Evolutionary conservation across 1,140 invertebrate genomes (phyloP).

Genomic region (Atopsyche davidsoni): DNA sequence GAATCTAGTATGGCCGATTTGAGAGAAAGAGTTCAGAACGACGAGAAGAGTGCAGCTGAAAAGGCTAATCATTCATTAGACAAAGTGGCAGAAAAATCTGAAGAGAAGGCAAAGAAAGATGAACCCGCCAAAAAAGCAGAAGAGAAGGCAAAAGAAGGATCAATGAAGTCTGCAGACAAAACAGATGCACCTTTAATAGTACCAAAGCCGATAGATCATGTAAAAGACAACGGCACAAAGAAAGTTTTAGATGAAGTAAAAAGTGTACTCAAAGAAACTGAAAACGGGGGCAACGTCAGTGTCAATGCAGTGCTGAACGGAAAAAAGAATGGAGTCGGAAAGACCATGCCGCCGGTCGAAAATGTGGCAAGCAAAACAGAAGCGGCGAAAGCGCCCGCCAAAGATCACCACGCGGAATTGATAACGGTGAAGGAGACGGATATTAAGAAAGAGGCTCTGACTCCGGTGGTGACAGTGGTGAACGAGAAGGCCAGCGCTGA

Average conservation of each 20-base stretch:
- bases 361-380: constrained; percentile 16
- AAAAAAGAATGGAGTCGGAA: constrained; percentile 20
- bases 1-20: constrained; percentile 26
- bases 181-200: constrained; percentile 41
- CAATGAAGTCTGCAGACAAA: constrained; percentile 34
- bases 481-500: constrained; percentile 38
- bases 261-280: constrained; percentile 24
- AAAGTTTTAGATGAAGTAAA: constrained; percentile 34
- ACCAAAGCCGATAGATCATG: constrained; percentile 36
- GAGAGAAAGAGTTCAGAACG: constrained; percentile 23
- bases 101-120: constrained; percentile 25
- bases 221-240: constrained; percentile 18
- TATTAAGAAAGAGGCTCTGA: constrained; percentile 32
- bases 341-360: constrained; percentile 24
- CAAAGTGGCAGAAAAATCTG: constrained; percentile 35
- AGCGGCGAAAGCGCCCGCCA: constrained; percentile 4
- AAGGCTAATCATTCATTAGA: constrained; percentile 35
- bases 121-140: constrained; percentile 28
- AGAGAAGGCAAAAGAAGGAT: constrained; percentile 24
- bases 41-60: constrained; percentile 33
- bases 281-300: not conserved
- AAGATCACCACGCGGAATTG: constrained; percentile 7
- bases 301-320: constrained; percentile 1
- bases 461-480: constrained; percentile 43
- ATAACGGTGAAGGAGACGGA: constrained; percentile 18